Conservation (phyloP, 1,140 invertebrate species). For the Cherax quadricarinatus region DNA sequence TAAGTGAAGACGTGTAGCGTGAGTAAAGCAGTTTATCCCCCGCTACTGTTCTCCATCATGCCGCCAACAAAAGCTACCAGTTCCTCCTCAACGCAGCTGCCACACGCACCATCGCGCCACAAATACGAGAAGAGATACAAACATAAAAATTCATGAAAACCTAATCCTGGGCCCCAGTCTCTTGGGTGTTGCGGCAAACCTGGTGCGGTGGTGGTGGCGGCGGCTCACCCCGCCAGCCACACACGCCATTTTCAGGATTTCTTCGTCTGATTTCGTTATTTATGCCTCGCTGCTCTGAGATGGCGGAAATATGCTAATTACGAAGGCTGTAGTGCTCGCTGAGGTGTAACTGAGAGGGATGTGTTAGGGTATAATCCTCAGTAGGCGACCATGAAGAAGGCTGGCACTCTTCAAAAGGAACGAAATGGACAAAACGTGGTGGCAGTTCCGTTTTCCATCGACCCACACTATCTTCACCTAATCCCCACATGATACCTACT, state of each 20-base stretch:
- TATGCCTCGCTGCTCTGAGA: background rate
- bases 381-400: background rate
- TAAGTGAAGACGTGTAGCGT: background rate
- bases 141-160: constrained; percentile 67
- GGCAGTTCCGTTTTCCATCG: constrained; percentile 27
- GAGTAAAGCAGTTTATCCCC: background rate
- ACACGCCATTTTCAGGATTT: constrained; percentile 4
- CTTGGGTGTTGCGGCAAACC: background rate
- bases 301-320: background rate
- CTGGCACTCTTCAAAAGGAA: background rate
- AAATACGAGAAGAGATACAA: constrained; percentile 65
- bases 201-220: background rate
- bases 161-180: constrained; percentile 35
- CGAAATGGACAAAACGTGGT: background rate
- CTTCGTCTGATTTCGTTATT: constrained; percentile 47
- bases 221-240: background rate
- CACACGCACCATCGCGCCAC: constrained; percentile 15
- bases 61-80: background rate
- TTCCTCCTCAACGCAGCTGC: background rate
- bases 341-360: too few species aligned
- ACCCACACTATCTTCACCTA: constrained; percentile 68
- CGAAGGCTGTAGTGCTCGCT: too few species aligned
- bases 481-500: constrained; percentile 71
- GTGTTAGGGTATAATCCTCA: too few species aligned
- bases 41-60: background rate